These are phyloP conservation scores for Acipenser ruthenus DNA, from an alignment of 2,797 vertebrate genomes.

Conservation along the genomic window DNA sequence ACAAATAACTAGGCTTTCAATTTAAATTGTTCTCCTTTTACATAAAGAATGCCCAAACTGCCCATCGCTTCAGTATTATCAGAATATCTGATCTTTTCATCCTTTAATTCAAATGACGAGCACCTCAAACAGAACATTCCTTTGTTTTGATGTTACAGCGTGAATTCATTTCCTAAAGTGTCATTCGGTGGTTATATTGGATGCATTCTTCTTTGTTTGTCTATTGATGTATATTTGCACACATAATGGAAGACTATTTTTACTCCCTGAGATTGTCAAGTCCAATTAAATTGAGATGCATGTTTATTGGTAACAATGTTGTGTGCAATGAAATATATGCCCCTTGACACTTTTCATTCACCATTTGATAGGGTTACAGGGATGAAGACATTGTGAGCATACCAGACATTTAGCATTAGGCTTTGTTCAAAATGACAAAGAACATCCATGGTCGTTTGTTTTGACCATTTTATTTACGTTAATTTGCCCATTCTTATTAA, in stretches of 20 bases:
- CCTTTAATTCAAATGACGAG: not conserved
- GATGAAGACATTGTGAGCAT: not conserved
- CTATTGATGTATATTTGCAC: not conserved
- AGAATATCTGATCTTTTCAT: too few relatives aligned
- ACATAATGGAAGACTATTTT: not conserved
- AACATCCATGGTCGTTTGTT: not conserved
- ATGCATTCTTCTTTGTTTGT: not conserved
- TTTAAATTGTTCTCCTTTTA: too few relatives aligned
- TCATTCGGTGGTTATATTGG: not conserved
- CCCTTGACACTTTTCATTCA: not conserved
- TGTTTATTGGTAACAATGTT: not conserved
- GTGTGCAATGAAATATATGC: not conserved
- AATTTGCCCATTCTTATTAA: slow-evolving; percentile 3
- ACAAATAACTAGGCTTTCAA: too few relatives aligned
- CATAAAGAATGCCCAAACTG: too few relatives aligned
- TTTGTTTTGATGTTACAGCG: not conserved
- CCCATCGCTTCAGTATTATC: too few relatives aligned
- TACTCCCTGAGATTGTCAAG: not conserved
- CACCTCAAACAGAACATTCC: not conserved
- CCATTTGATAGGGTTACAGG: not conserved
- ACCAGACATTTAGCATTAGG: not conserved
- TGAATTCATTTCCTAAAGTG: not conserved
- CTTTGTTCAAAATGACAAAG: not conserved
- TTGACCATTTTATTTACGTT: not conserved
- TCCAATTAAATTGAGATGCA: not conserved